These are phyloP conservation scores for Porites rus DNA, from an alignment of 92 coral and sea anemone species.

Conservation along the genomic window DNA sequence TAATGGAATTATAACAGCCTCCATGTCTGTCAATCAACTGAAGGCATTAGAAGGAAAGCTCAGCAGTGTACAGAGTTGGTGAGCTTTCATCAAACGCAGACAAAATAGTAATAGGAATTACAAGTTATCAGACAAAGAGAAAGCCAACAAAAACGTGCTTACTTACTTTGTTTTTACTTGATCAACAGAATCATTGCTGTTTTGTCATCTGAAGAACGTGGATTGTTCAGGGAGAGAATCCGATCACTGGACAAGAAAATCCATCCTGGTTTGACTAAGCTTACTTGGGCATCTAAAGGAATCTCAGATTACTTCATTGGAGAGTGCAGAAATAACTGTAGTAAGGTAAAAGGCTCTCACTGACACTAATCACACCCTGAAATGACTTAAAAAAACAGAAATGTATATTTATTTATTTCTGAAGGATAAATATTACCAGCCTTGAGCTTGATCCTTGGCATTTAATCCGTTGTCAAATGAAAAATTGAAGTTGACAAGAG, in stretches of 20 bases:
- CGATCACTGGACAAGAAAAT: slow-evolving; percentile 98
- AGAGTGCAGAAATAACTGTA: slow-evolving; percentile 98
- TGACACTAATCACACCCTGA: too few relatives aligned
- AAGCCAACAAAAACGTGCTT: not conserved
- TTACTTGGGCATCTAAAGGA: slow-evolving; percentile 99
- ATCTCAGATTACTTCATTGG: slow-evolving; percentile 99
- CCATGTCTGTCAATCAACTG: too few relatives aligned
- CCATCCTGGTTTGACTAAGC: slow-evolving; percentile 98
- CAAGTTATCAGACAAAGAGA: too few relatives aligned
- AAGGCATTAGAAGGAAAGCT: too few relatives aligned
- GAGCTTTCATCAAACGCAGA: not conserved
- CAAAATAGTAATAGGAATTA: not conserved
- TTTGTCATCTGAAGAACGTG: slow-evolving; percentile 94
- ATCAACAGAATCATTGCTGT: slow-evolving; percentile 91
- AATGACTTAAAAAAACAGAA: too few relatives aligned
- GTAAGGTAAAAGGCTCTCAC: slow-evolving; percentile 73
- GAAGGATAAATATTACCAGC: too few relatives aligned
- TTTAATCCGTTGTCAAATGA: too few relatives aligned
- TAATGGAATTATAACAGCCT: too few relatives aligned
- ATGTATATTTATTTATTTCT: too few relatives aligned
- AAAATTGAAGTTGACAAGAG: too few relatives aligned
- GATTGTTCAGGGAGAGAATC: slow-evolving; percentile 94
- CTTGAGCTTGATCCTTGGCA: too few relatives aligned
- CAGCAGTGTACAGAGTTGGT: too few relatives aligned
- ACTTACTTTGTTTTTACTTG: not conserved